Evolutionary conservation across 1,140 invertebrate species (phyloP).

Genomic region (Eciton burchellii): DNA sequence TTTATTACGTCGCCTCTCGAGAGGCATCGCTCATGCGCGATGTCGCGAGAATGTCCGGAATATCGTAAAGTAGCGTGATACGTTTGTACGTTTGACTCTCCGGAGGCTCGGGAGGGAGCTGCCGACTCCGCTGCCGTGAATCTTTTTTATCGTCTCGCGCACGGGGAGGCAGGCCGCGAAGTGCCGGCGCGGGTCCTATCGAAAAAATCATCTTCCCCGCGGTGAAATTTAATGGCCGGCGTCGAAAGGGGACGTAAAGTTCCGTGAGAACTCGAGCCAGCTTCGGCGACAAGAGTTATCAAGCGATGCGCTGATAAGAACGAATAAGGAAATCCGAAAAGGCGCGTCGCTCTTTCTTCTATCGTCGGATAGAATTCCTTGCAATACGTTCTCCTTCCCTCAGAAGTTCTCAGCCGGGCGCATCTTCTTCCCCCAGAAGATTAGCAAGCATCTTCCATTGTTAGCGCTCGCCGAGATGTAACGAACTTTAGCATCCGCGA

Average conservation of each 20-base stretch:
- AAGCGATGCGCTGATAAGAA: neutral
- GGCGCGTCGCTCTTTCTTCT: neutral
- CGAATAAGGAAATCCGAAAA: too few species aligned
- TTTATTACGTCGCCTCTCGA: too few species aligned
- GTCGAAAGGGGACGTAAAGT: constrained; percentile 34
- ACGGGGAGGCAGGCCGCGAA: constrained; percentile 26
- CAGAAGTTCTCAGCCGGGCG: too few species aligned
- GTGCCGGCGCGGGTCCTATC: neutral
- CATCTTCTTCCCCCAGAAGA: too few species aligned
- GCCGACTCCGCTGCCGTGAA: constrained; percentile 43
- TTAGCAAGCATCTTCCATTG: too few species aligned
- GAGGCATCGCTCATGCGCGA: neutral
- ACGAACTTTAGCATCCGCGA: too few species aligned
- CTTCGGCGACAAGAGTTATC: neutral
- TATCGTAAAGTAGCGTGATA: neutral
- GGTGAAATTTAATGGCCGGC: constrained; percentile 28
- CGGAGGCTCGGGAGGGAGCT: too few species aligned
- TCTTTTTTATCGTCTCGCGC: constrained; percentile 51
- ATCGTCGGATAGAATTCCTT: too few species aligned
- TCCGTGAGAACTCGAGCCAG: constrained; percentile 1
- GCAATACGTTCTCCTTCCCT: too few species aligned
- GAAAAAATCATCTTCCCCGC: constrained; percentile 14
- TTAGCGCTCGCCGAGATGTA: too few species aligned
- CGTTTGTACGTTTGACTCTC: constrained; percentile 5
- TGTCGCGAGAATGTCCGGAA: neutral